A percentile compares a stretch with the other conserved stretches of the same genome.
phyloP scores from a whole-genome alignment of 2,113 vertebrate species.

The Coracopsis vasa region DNA sequence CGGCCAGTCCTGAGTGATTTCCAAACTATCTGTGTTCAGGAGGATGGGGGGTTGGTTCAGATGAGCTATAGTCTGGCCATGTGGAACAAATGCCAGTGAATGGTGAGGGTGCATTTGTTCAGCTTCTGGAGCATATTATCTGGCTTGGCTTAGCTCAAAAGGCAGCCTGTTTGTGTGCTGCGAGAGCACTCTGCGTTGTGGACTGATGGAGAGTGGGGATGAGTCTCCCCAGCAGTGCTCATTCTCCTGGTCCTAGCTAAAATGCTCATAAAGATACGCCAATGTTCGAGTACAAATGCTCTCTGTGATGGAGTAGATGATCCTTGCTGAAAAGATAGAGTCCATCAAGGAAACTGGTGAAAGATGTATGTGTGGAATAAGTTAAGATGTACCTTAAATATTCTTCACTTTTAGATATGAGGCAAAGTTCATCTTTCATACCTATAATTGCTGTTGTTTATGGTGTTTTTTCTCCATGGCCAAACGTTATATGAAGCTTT shows the following conservation, averaged over 20 bases:
- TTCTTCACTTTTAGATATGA: neutral
- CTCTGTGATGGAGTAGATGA: neutral
- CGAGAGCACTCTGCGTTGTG: fast-evolving
- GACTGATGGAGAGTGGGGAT: fast-evolving
- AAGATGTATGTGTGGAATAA: neutral
- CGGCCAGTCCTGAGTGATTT: fast-evolving
- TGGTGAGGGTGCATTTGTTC: neutral
- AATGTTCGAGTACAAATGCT: fast-evolving
- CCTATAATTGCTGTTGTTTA: neutral
- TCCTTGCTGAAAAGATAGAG: neutral
- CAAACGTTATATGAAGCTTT: neutral
- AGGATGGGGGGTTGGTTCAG: neutral
- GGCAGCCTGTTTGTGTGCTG: neutral
- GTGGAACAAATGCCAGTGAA: neutral
- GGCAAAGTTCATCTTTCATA: neutral
- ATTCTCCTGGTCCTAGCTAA: neutral
- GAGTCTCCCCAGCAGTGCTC: neutral
- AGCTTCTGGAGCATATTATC: neutral
- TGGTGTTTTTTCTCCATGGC: neutral
- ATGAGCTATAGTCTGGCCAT: neutral
- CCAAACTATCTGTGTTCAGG: fast-evolving
- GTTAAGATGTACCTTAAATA: neutral
- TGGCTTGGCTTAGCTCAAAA: neutral
- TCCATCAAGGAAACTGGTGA: neutral
- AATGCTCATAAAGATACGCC: neutral